A percentile compares a stretch with the other conserved stretches of the same genome.
Conservation (phyloP, 1,140 invertebrate species). For the Eubasilissa regina region DNA sequence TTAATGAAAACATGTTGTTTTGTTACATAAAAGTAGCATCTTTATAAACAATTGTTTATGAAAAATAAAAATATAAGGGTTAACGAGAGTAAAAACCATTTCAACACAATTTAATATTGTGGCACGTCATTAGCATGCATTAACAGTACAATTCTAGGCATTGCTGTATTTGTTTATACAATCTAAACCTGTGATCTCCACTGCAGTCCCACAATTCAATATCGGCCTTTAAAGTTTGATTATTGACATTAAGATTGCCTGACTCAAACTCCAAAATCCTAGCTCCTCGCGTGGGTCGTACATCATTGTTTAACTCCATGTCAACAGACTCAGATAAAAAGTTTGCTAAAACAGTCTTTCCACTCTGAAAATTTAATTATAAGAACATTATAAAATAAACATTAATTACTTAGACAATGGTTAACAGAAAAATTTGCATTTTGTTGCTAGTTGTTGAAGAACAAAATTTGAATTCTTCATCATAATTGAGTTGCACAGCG, state of each 20-base stretch:
- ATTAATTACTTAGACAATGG: neutral
- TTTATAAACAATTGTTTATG: no score
- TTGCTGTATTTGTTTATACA: conserved; percentile 6
- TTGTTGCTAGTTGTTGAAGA: neutral
- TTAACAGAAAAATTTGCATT: neutral
- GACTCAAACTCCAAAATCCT: conserved; percentile 82
- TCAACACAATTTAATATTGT: no score
- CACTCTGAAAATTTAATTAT: conserved; percentile 65
- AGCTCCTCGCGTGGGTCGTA: conserved; percentile 68
- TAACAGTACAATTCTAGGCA: no score
- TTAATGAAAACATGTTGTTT: no score
- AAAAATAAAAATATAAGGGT: no score
- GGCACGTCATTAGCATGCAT: no score
- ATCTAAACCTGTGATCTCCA: conserved; percentile 68
- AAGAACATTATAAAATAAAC: neutral
- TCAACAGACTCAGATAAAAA: conserved; percentile 69
- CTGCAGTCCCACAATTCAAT: conserved; percentile 72
- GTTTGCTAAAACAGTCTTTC: conserved; percentile 69
- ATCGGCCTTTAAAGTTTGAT: conserved; percentile 67
- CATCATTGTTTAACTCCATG: conserved; percentile 64
- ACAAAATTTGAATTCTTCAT: neutral
- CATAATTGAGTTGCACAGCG: no score
- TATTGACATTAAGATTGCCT: conserved; percentile 70
- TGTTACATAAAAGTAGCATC: no score
- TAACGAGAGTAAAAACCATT: no score